Evolutionary conservation across 2,797 vertebrate species (phyloP).

Genomic region (Schizopygopsis pylzovi): DNA sequence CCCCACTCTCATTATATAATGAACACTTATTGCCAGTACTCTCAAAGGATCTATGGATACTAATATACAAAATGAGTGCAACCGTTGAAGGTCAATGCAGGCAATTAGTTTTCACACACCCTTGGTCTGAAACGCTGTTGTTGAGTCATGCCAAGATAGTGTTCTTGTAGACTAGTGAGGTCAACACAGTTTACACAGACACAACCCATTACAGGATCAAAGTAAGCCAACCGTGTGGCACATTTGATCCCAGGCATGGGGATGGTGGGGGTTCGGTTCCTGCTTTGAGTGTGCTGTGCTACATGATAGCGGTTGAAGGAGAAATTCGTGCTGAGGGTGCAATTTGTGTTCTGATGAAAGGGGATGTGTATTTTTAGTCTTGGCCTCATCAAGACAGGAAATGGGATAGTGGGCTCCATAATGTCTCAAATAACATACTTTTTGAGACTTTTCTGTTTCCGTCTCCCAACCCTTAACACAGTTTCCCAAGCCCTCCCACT

Average conservation of each 20-base stretch:
- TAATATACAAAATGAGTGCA: constrained; percentile 4
- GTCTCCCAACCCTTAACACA: constrained; percentile 40
- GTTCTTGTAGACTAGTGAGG: constrained; percentile 26
- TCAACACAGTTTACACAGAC: constrained; percentile 33
- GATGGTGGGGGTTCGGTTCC: constrained; percentile 65
- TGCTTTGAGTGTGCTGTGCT: constrained; percentile 47
- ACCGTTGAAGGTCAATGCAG: constrained; percentile 13
- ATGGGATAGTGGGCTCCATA: constrained; percentile 58
- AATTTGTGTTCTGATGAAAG: constrained; percentile 62
- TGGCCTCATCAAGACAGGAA: constrained; percentile 64
- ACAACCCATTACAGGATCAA: constrained; percentile 42
- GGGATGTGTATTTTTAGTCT: constrained; percentile 63
- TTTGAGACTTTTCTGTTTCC: constrained; percentile 49
- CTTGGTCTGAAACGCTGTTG: neutral
- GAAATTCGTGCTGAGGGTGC: constrained; percentile 68
- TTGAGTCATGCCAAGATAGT: neutral
- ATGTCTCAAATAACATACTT: constrained; percentile 58
- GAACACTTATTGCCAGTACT: neutral
- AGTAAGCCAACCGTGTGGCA: constrained; percentile 29
- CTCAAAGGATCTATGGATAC: constrained; percentile 16
- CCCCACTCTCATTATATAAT: too few relatives aligned
- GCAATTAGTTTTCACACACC: constrained; percentile 21
- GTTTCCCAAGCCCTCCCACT: constrained; percentile 54
- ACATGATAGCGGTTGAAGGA: constrained; percentile 67
- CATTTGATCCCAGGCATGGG: constrained; percentile 54